A percentile compares a stretch with the other conserved stretches of the same genome.
Evolutionary conservation across 1,140 invertebrate genomes (phyloP).

Genomic region (Arion vulgaris): DNA sequence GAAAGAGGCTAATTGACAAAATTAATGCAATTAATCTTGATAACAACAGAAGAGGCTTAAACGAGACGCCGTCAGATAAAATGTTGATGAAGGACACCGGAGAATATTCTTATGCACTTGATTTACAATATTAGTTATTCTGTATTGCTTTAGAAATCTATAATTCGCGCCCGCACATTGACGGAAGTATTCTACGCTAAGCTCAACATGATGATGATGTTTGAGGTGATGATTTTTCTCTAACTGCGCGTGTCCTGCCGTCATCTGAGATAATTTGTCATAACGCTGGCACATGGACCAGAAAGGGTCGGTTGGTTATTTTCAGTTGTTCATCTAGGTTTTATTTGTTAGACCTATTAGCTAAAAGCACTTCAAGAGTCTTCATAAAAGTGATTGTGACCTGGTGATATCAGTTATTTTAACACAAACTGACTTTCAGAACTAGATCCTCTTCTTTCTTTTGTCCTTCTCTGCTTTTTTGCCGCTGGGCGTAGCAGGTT

Average conservation of each 20-base stretch:
- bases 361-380: no score
- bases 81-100: background rate
- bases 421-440: no score
- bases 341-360: no score
- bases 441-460: no score
- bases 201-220: background rate
- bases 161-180: conserved; percentile 4
- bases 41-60: background rate
- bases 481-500: no score
- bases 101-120: background rate
- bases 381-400: no score
- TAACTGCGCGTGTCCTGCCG: background rate
- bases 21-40: conserved; percentile 15
- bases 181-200: background rate
- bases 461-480: no score
- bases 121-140: background rate
- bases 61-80: background rate
- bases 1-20: background rate
- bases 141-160: background rate
- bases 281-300: background rate
- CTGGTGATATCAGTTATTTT: no score
- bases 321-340: background rate
- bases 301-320: background rate
- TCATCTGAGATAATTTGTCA: background rate
- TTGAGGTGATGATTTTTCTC: background rate